These are phyloP conservation scores for Achatina immaculata DNA, from an alignment of 1,140 invertebrate species.

Conservation along the genomic window DNA sequence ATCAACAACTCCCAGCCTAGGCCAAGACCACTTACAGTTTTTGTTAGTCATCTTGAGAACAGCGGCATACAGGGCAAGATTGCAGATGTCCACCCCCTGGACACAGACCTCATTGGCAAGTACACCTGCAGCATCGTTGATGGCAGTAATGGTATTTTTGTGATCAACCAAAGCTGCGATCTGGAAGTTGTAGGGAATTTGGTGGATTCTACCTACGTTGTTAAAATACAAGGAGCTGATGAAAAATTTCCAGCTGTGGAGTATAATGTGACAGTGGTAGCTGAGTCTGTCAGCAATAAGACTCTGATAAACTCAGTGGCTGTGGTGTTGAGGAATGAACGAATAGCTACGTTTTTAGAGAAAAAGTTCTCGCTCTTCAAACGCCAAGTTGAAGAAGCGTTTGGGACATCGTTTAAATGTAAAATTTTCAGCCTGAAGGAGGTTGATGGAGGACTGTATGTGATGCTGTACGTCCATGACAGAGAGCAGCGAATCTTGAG, in stretches of 20 bases:
- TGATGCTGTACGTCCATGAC: slow-evolving; percentile 43
- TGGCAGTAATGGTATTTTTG: slow-evolving; percentile 74
- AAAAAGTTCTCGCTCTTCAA: slow-evolving; percentile 81
- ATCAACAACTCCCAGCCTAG: slow-evolving; percentile 93
- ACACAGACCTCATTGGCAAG: slow-evolving; percentile 87
- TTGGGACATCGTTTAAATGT: slow-evolving; percentile 32
- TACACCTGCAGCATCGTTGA: slow-evolving; percentile 81
- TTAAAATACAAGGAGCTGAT: slow-evolving; percentile 89
- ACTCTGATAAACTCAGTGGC: slow-evolving; percentile 88
- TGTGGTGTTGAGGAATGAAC: slow-evolving; percentile 81
- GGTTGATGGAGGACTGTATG: slow-evolving; percentile 29
- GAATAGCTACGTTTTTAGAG: slow-evolving; percentile 80
- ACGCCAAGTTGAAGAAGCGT: slow-evolving; percentile 68
- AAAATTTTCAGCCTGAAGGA: slow-evolving; percentile 44
- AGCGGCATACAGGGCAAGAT: slow-evolving; percentile 78
- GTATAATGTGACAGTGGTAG: slow-evolving; percentile 86
- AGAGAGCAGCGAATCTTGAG: slow-evolving; percentile 18
- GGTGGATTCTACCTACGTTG: slow-evolving; percentile 71
- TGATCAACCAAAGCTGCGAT: slow-evolving; percentile 83
- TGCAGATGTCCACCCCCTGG: slow-evolving; percentile 91
- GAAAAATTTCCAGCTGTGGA: slow-evolving; percentile 86
- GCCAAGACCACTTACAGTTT: slow-evolving; percentile 83
- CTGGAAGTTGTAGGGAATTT: slow-evolving; percentile 74
- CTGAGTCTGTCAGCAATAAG: slow-evolving; percentile 82
- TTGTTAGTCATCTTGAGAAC: slow-evolving; percentile 79